Base-by-base conservation (phyloP, 2,113 vertebrate genomes). In the Xiphophorus maculatus region DNA sequence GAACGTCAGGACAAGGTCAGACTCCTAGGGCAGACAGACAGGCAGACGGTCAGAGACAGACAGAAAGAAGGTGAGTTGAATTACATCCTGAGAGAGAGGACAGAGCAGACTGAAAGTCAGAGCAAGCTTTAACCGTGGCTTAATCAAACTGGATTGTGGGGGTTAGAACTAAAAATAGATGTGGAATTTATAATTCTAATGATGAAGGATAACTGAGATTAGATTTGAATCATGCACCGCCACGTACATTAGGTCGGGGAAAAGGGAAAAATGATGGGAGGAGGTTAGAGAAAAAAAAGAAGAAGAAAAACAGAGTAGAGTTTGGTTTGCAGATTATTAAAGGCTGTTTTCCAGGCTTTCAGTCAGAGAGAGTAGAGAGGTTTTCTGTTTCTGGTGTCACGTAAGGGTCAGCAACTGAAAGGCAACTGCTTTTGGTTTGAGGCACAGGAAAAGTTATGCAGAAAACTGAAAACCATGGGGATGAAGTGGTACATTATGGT, bases 1-100 rank as follows among this genome's bases (percentile, higher is more conserved):
- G 94, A 99, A 99, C 65, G 98, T 99, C 96, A 99, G 94, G 86
- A 99, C 97, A 80, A 99, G 96, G 93, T 99, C 97, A 88, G 96
- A 96, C 92, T 99, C 97, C 98, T 99, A 93, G 80, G 88, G 74
- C 35, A 78, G 71, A 78, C 27, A 63, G 27, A 40, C 13, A 11
- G 35, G 75, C 30, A 74, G 12, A 63, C 29, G 29, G 28, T 30
- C 28, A 63, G 28, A 63, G 62, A 63, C 28, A 67, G 48, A 78
- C 6, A 69, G 63, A 77, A 3, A 84, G 63, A 84, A 15, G 37
- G 74, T 73, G 81, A 73, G 73, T 62, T 77, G 40, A 77, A 75
- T 90, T 74, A 82, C 65, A 73, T 54, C 35, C 7, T 67, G 62
- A 77, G 44, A 85, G 48, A 75, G 61, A 30, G 48, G 66, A 69